These are phyloP conservation scores for Cantharis flavilabris DNA, from an alignment of 2,888 invertebrate genomes.

Conservation along the genomic window DNA sequence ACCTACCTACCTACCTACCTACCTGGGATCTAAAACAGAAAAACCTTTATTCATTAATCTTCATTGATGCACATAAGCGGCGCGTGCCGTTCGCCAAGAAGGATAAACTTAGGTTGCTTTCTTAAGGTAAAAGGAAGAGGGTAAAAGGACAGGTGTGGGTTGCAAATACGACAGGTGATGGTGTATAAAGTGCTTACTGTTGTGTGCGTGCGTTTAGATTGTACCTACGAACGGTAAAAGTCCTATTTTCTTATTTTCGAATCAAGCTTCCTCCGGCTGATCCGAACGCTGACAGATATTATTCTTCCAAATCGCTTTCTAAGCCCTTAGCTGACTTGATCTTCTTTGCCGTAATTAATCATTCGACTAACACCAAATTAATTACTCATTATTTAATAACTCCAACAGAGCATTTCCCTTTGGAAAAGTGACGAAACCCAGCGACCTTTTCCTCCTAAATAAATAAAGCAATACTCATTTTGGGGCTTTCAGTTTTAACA, in stretches of 20 bases:
- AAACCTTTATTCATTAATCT: slow-evolving; percentile 21
- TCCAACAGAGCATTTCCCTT: neutral
- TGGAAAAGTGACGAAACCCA: neutral
- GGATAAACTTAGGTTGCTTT: slow-evolving; percentile 1
- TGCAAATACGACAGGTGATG: slow-evolving; percentile 29
- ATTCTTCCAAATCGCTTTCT: neutral
- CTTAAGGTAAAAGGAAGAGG: slow-evolving; percentile 7
- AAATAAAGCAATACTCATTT: neutral
- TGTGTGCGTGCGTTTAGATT: slow-evolving; percentile 6
- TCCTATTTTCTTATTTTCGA: neutral
- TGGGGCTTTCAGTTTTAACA: neutral
- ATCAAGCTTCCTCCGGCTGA: neutral
- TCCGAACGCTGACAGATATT: neutral
- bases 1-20: neutral
- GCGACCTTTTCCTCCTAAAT: neutral
- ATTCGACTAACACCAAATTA: neutral
- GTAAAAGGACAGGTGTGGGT: slow-evolving; percentile 21
- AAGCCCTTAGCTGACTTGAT: neutral
- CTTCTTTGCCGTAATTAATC: neutral
- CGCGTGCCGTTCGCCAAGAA: slow-evolving; percentile 22
- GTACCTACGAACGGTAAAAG: too few species aligned
- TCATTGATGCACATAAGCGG: slow-evolving; percentile 9
- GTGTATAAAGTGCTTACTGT: slow-evolving; percentile 19
- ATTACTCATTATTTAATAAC: neutral
- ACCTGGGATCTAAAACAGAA: neutral